Evolutionary conservation across 2,113 vertebrate species (phyloP).

Genomic region (Apus apus): DNA sequence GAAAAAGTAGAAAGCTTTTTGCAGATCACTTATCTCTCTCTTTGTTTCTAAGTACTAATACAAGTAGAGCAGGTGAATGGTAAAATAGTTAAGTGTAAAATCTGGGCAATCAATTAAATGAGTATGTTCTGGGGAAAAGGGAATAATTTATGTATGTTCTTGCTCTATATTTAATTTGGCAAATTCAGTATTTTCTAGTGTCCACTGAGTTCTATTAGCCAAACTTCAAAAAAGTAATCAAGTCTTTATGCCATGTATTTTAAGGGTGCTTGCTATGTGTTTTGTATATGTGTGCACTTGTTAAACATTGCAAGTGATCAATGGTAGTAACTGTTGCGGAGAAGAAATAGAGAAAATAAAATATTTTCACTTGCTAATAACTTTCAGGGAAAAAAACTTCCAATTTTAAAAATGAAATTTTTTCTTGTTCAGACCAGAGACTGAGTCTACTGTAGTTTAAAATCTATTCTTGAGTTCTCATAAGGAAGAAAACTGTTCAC

Average conservation of each 20-base stretch:
- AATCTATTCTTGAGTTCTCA: background rate
- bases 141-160: constrained; percentile 53
- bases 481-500: constrained; percentile 14
- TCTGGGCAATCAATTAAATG: constrained; percentile 51
- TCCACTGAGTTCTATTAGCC: background rate
- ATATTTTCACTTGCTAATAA: background rate
- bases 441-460: background rate
- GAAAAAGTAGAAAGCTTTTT: constrained; percentile 56
- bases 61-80: constrained; percentile 35
- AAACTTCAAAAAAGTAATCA: constrained; percentile 14
- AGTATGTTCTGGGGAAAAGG: background rate
- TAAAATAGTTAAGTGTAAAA: constrained; percentile 66
- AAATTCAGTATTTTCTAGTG: background rate
- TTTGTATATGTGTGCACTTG: background rate
- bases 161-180: constrained; percentile 61
- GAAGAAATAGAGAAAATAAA: background rate
- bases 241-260: background rate
- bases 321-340: background rate
- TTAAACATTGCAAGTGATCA: background rate
- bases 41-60: constrained; percentile 47
- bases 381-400: background rate
- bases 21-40: constrained; percentile 63
- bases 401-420: background rate
- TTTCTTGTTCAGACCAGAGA: background rate
- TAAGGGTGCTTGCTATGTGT: background rate